Evolutionary conservation across 2,113 vertebrate genomes (phyloP), one percentile per base, ranked within the genome.

Genomic region (Psophia crepitans): DNA sequence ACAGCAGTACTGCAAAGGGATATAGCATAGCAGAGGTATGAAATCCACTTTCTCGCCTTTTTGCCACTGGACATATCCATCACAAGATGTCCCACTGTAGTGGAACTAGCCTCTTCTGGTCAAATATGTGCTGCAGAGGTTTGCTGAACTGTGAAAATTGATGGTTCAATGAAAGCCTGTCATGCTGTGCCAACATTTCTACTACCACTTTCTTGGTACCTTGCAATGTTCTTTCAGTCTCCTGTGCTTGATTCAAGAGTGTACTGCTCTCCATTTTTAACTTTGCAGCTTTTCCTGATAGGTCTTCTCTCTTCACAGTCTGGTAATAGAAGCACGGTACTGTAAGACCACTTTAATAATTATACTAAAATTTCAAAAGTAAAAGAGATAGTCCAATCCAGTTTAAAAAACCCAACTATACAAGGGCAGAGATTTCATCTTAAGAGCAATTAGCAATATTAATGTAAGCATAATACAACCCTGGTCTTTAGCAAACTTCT

Each of bases 231-330:
- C 49, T 90, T 77, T 98, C 76, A n/a, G 98, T 95, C 1, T 93
- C 75, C 65, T 95, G 93, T 80, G 99, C 98, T 74, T 97, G 82
- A 11, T 91, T 95, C 84, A 99, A 76, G 4, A 99, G 97, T 1
- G 97, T 54, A 17, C 89, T 84, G 17, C 98, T 98, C 14, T 89
- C 97, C 0, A 97, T 83, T 95, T 98, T 99, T 91, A 99, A 96
- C 19, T 90, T 93, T 91, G 98, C 97, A 19, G 99, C 99, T 98
- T 97, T 99, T 95, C 98, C 87, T 65, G 97, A 91, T 32, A 99
- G 96, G 37, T 98, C 98, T 95, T 98, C 98, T 48, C 96, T 98
- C 93, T 96, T 98, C 76, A 99, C 98, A 68, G 97, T 98, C 99
- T 99, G 91, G 69, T 98, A 97, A 66, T 16, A 95, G 70, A 96